Base-by-base conservation (phyloP, 2,113 vertebrate genomes). In the Triplophysa rosa region DNA sequence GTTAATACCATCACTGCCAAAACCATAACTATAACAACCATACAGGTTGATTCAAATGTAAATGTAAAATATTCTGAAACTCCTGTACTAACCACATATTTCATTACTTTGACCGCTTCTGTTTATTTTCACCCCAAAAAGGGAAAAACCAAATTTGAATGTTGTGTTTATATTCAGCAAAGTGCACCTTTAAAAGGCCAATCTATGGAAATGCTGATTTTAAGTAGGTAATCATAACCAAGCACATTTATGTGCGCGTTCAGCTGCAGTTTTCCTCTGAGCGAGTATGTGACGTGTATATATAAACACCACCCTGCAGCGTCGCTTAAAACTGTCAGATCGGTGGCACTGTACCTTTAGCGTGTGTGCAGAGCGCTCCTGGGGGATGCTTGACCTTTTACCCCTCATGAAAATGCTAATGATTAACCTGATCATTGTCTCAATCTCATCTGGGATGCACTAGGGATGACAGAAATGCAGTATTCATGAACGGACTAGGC, bases 371-470 rank as follows among this genome's bases (percentile, higher is more conserved):
- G 47, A 58, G 70, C 16, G 37, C 67, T 65, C 78, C 49, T 42
- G 16, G 19, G 47, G 26, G 49, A 77, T 13, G 47, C 23, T 13
- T 42, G 42, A 67, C 82, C 67, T 84, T 84, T 73, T 63, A 64
- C 40, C 52, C 62, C 67, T 84, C 72, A 77, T 80, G 63, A 84
- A 80, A 84, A 84, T 73, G 62, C 29, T 80, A 84, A 84, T 84
- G 73, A 66, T 78, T 62, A 80, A 73, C 67, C 71, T 80, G 61
- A 80, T 80, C 72, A 77, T 80, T 80, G 78, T 80, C 78, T 77
- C 52, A n/a, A 59, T 33, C 68, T 67, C 67, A 73, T 80, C 80
- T 42, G 52, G 40, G 58, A 80, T 80, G 82, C 83, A 71, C 19
- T 26, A 33, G 19, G 49, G 77, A 82, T 62, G 67, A 75, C 76